These are phyloP conservation scores for Drosophila nigrodunni DNA, from an alignment of 1,140 invertebrate genomes.

Conservation along the genomic window DNA sequence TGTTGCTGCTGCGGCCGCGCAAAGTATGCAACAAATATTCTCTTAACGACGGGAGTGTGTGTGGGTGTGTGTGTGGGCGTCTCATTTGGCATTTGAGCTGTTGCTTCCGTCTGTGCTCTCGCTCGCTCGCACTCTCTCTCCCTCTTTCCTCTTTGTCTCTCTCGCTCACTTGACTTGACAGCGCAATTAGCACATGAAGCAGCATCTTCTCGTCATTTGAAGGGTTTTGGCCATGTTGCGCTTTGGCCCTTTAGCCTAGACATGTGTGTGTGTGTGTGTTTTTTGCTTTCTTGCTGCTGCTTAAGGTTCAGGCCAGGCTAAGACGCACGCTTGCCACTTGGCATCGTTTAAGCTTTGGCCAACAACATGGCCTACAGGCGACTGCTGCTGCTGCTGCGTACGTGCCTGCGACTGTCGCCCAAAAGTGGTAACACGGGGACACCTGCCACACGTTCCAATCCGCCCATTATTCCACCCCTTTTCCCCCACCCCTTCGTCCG, in stretches of 20 bases:
- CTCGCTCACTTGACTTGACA: conserved; percentile 70
- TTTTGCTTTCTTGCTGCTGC: conserved; percentile 1
- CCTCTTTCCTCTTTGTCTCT: not conserved
- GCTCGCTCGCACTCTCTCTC: conserved; percentile 14
- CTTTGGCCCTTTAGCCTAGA: conserved; percentile 43
- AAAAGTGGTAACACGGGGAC: conserved; percentile 38
- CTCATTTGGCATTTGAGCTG: conserved; percentile 70
- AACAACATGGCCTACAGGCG: conserved; percentile 45
- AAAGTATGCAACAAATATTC: conserved; percentile 78
- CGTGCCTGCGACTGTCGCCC: conserved; percentile 56
- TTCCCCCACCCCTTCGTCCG: conserved; percentile 2
- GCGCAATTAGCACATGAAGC: conserved; percentile 82
- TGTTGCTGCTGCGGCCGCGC: conserved; percentile 61
- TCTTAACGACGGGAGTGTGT: conserved; percentile 35
- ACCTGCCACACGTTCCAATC: conserved; percentile 24
- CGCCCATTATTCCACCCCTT: not conserved
- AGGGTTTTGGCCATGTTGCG: conserved; percentile 61
- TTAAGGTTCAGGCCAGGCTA: conserved; percentile 17
- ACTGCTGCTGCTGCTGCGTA: conserved; percentile 26
- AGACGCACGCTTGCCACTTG: conserved; percentile 62
- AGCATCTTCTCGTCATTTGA: conserved; percentile 74
- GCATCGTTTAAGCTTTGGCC: conserved; percentile 72
- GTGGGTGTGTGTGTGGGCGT: conserved; percentile 22
- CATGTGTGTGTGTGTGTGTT: no score
- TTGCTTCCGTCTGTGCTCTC: conserved; percentile 54